Conservation (phyloP, 2,888 invertebrate genomes). For the Drosophila merina region DNA sequence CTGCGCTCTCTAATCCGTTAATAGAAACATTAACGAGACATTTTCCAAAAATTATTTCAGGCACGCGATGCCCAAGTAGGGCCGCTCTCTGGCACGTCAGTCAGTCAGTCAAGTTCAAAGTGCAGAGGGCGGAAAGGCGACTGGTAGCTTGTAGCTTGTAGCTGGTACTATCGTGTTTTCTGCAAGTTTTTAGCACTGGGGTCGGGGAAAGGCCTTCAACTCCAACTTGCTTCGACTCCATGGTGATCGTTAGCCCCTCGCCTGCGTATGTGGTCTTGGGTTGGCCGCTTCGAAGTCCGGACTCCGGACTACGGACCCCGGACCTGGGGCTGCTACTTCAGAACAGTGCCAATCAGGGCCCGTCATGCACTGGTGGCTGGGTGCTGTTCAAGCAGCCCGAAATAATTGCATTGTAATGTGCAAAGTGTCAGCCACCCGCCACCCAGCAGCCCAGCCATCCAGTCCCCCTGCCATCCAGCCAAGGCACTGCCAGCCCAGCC, state of each 20-base stretch:
- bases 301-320: neutral
- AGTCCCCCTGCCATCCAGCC: slow-evolving; percentile 15
- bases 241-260: slow-evolving; percentile 80
- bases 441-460: neutral
- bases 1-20: slow-evolving; percentile 77
- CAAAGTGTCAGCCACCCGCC: slow-evolving; percentile 68
- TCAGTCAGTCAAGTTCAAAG: slow-evolving; percentile 75
- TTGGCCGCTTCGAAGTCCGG: slow-evolving; percentile 8
- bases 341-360: slow-evolving; percentile 67
- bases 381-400: slow-evolving; percentile 73
- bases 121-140: slow-evolving; percentile 41
- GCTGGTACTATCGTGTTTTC: slow-evolving; percentile 7
- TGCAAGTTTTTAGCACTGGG: slow-evolving; percentile 6
- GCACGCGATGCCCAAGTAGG: slow-evolving; percentile 77
- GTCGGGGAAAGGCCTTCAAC: slow-evolving; percentile 4
- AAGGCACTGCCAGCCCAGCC: slow-evolving; percentile 8
- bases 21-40: slow-evolving; percentile 82
- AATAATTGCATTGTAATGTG: slow-evolving; percentile 82
- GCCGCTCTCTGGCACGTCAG: slow-evolving; percentile 57
- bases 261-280: slow-evolving; percentile 21
- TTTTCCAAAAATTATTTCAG: slow-evolving; percentile 77
- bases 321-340: slow-evolving; percentile 32
- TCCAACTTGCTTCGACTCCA: slow-evolving; percentile 52
- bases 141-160: slow-evolving; percentile 3
- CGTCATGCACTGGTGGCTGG: slow-evolving; percentile 51